Base-by-base conservation (phyloP, 2,888 invertebrate genomes). In the Notodonta dromedarius region DNA sequence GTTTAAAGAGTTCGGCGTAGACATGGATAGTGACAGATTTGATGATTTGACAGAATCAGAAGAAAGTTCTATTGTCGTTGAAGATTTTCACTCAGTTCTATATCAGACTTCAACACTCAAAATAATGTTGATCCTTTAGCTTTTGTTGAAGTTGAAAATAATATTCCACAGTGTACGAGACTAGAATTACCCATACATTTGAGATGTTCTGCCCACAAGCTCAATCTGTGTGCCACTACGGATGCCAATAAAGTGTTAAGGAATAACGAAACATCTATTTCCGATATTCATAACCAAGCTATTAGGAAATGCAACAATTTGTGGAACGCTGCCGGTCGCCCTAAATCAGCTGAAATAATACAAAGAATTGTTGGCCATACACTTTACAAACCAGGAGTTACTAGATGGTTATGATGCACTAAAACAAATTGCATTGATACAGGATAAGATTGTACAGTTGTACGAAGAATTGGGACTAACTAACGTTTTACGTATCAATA, bases 281-380 rank as follows among this genome's bases (percentile, higher is more conserved):
- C 61, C 54, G 54, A 59, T 53, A 73, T 68, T 16, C 69, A 73
- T 65, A 48, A 62, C 9, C 59, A 59, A 67, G 61, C 62, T 51
- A 62, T 73, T 9, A 56, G 53, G 39, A 62, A 62, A 62, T 62
- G 59, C 52, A 62, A 60, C 46, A 66, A 62, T 58, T 61, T 67
- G 51, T 71, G 69, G 71, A 69, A 66, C 56, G 53, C 57, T 42
- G 62, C 62, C 46, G 44, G 46, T 24, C 56, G 58, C 56, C 57
- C 60, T 48, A 69, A 68, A 63, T 64, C 67, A 58, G 65, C 68
- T 58, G 69, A 70, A 67, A 67, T 73, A 58, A 67, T 72, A 54
- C 67, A 69, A 24, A 61, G 48, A 40, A 56, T 66, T 62, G 6
- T 73, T 48, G 70, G 67, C 35, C 71, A 71, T 59, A 73, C 67